phyloP scores from a whole-genome alignment of 2,888 invertebrate species.

The Galerucella pusilla region DNA sequence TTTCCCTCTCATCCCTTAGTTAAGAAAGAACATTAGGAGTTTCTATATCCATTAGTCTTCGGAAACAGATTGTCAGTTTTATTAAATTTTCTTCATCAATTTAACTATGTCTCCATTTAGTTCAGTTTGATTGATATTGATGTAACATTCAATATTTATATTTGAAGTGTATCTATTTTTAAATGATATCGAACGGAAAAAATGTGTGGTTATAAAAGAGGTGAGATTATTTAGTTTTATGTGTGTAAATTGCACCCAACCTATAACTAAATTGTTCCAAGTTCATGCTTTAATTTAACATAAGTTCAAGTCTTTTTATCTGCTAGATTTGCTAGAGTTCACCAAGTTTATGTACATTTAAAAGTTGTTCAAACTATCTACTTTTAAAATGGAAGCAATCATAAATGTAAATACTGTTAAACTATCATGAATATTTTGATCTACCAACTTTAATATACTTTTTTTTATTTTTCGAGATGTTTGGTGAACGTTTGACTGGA shows the following conservation, averaged over 20 bases:
- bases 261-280: no score
- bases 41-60: constrained; percentile 26
- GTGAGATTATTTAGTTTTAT: not conserved
- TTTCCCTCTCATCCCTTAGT: constrained; percentile 1
- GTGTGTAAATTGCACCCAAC: no score
- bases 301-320: no score
- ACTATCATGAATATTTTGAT: not conserved
- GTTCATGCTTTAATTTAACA: no score
- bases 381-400: not conserved
- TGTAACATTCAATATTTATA: constrained; percentile 26
- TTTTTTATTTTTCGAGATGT: not conserved
- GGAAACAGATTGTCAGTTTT: constrained; percentile 27
- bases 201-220: not conserved
- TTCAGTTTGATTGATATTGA: constrained; percentile 25
- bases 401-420: not conserved
- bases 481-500: not conserved
- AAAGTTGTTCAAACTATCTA: no score
- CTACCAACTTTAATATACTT: not conserved
- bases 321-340: no score
- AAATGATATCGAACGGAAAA: not conserved
- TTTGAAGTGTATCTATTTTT: not conserved
- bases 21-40: constrained; percentile 19
- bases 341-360: no score
- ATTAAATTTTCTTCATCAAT: constrained; percentile 30
- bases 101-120: constrained; percentile 23